A percentile compares a stretch with the other conserved stretches of the same genome.
Conservation (phyloP, 2,797 vertebrate genomes). For the Netta rufina region DNA sequence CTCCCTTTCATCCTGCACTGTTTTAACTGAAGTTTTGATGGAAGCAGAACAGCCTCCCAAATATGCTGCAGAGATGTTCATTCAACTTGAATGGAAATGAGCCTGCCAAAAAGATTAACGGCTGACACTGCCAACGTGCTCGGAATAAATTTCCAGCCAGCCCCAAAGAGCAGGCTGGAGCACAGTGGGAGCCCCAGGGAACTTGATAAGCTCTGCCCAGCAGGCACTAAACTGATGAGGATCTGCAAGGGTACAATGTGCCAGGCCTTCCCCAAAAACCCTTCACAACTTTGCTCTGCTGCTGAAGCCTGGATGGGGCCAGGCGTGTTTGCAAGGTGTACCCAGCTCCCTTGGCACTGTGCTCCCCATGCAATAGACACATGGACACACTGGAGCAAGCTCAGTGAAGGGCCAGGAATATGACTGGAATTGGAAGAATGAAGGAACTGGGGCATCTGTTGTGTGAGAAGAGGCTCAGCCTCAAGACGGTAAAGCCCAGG, state of each 20-base stretch:
- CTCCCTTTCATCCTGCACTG: background rate
- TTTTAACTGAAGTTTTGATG: conserved; percentile 8
- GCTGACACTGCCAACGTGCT: background rate
- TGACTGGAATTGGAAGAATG: too few relatives aligned
- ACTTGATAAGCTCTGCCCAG: background rate
- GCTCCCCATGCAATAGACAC: background rate
- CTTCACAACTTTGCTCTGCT: background rate
- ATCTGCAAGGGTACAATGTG: background rate
- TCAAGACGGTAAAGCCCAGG: background rate
- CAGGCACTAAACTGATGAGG: background rate
- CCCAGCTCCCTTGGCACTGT: background rate
- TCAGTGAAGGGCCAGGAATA: background rate
- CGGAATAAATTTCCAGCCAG: conserved; percentile 7
- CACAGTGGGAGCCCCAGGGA: background rate
- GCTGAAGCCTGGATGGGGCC: background rate
- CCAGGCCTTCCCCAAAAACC: background rate
- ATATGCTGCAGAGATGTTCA: background rate
- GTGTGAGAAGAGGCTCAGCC: background rate
- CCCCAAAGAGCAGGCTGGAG: background rate
- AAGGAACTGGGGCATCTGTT: background rate
- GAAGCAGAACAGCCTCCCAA: background rate
- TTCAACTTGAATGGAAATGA: conserved; percentile 39
- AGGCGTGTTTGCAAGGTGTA: background rate
- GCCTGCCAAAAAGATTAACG: background rate
- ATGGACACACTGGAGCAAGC: background rate